Conservation (phyloP, 2,797 vertebrate species). For the Gila robusta region DNA sequence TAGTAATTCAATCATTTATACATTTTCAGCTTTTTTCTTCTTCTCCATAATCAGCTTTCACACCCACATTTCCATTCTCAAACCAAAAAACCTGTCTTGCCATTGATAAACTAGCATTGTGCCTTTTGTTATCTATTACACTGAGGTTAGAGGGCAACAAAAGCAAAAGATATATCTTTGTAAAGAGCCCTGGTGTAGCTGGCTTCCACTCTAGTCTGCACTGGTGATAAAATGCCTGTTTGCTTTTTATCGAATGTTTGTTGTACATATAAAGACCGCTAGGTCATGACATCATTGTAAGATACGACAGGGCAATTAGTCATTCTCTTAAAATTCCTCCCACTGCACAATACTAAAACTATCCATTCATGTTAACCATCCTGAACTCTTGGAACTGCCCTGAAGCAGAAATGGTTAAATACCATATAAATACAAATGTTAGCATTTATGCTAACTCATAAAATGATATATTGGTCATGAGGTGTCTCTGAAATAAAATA, state of each 20-base stretch:
- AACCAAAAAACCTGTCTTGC: not conserved
- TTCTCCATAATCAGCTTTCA: not conserved
- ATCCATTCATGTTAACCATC: not conserved
- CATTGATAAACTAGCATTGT: slow-evolving; percentile 58
- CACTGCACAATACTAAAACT: not conserved
- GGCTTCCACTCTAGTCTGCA: slow-evolving; percentile 52
- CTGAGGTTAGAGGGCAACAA: slow-evolving; percentile 34
- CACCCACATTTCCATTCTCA: not conserved
- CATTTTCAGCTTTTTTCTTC: not conserved
- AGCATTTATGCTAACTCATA: not conserved
- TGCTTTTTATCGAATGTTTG: slow-evolving; percentile 39
- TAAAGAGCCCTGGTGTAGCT: slow-evolving; percentile 8
- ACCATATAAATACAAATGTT: not conserved
- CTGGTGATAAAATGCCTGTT: slow-evolving; percentile 41
- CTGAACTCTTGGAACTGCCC: not conserved
- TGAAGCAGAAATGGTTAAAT: not conserved
- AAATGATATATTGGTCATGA: not conserved
- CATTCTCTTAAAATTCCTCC: slow-evolving; percentile 1
- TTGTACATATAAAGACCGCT: slow-evolving; percentile 31
- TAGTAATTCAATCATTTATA: not conserved
- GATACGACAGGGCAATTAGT: slow-evolving; percentile 40
- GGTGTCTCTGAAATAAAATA: not conserved
- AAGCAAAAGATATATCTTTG: slow-evolving; percentile 26
- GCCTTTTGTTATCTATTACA: slow-evolving; percentile 65
- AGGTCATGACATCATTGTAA: slow-evolving; percentile 44